Evolutionary conservation across 2,797 vertebrate species (phyloP), one percentile per base, ranked within the genome.

Genomic region (Chaetodon trifasciatus): DNA sequence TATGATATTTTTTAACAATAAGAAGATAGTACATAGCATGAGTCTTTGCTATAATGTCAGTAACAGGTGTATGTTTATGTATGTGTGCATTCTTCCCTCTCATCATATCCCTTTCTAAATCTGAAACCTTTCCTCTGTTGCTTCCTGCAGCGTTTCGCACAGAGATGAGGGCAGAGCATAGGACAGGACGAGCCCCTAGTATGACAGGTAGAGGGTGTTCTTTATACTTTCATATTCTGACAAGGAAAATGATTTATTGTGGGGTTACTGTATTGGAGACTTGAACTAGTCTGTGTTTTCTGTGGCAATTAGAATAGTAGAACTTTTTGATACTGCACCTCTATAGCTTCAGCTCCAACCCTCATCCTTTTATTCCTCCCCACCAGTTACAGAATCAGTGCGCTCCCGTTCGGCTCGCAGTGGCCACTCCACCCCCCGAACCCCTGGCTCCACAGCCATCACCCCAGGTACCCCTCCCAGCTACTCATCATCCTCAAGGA

Each of bases 391-490:
- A 84, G 97, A 99, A 83, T 95, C 97, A 8, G 93, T 96, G 82
- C 97, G 97, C 80, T 97, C 97, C 86, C 96, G 97, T 81, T 97
- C 98, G 10, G 98, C 97, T 86, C 98, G 98, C 90, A 99, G 98
- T 69, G 98, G 98, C 68, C 98, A 97, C 88, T 98, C 97, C 60
- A 99, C 98, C 0, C 98, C 98, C 57, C 97, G 97, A 39, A 99
- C 97, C 23, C 97, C 98, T 1, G 98, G 98, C 74, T 99, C 98
- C 56, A 96, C 97, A 1, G 98, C 96, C 80, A 96, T 99, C 90
- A 99, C 98, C 55, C 98, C 98, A 55, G 97, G 97, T 39, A 98
- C 97, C 70, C 98, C 98, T 68, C 98, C 98, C 76, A 99, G 98
- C 94, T 97, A 98, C 55, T 95, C 97, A 49, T 98, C 97, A 2